These are phyloP conservation scores for Pogonocherus hispidulus DNA, from an alignment of 2,888 invertebrate genomes.

Conservation along the genomic window DNA sequence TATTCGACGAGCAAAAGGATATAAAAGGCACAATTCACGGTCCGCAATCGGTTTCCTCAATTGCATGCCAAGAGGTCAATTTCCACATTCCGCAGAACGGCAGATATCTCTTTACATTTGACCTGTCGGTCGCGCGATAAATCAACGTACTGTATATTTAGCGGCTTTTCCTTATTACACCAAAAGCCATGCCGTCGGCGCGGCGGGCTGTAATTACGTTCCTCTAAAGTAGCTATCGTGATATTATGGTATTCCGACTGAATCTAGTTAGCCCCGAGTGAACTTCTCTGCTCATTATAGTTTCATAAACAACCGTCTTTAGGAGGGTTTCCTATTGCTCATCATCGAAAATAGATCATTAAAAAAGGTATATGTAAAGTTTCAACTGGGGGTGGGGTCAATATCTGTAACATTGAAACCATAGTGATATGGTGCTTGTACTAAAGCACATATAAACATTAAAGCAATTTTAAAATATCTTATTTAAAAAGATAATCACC, in stretches of 20 bases:
- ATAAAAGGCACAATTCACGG: too few species aligned
- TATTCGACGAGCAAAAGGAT: too few species aligned
- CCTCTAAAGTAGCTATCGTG: constrained; percentile 12
- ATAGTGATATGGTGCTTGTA: too few species aligned
- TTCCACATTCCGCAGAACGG: neutral
- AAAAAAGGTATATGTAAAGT: too few species aligned
- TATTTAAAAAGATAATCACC: too few species aligned
- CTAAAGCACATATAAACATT: too few species aligned
- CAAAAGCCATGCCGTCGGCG: constrained; percentile 8
- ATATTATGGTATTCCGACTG: constrained; percentile 7
- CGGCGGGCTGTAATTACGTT: constrained; percentile 6
- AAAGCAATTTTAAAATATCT: too few species aligned
- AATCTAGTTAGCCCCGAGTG: constrained; percentile 5
- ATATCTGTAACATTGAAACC: too few species aligned
- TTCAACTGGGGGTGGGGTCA: too few species aligned
- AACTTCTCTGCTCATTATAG: neutral
- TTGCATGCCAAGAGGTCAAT: neutral
- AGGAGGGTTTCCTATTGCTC: too few species aligned
- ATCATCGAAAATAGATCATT: too few species aligned
- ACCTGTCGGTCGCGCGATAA: constrained; percentile 7
- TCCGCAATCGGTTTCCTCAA: too few species aligned
- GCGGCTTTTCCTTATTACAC: constrained; percentile 9
- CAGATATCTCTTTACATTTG: neutral
- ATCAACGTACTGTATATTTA: constrained; percentile 15
- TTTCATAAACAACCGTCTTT: neutral